Evolutionary conservation across 2,113 vertebrate species (phyloP).

Genomic region (Phalacrocorax brasilianus): DNA sequence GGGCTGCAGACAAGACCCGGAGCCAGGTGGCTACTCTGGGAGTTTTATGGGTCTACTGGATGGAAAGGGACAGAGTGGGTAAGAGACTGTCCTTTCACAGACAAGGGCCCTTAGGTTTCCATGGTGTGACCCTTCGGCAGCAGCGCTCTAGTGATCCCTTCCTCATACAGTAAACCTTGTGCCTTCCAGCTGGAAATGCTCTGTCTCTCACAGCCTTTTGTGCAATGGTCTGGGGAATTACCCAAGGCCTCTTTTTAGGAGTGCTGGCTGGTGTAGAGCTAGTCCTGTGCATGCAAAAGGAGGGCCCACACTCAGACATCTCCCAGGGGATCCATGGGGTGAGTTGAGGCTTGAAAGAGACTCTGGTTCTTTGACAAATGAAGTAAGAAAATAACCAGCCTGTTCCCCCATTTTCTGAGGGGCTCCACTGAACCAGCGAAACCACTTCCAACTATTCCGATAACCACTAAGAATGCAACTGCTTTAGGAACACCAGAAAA

Average conservation of each 20-base stretch:
- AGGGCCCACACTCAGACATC: neutral
- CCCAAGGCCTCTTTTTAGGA: neutral
- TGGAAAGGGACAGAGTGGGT: neutral
- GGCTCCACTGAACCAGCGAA: neutral
- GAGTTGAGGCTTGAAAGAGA: neutral
- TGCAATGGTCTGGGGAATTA: neutral
- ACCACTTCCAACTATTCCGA: neutral
- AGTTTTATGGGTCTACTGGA: neutral
- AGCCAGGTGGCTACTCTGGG: neutral
- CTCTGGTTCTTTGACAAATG: neutral
- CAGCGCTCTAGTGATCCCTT: neutral
- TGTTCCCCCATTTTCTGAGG: neutral
- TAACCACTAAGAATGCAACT: neutral
- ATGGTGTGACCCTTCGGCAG: neutral
- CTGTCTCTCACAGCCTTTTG: neutral
- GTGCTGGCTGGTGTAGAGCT: neutral
- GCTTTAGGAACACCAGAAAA: neutral
- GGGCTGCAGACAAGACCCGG: neutral
- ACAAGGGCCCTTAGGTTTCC: neutral
- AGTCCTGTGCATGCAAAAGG: neutral
- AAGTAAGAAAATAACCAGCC: neutral
- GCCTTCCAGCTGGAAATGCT: neutral
- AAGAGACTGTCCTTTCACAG: neutral
- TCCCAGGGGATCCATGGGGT: neutral
- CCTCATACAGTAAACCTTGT: neutral